Conservation (phyloP, 2,113 vertebrate genomes). For the Colius striatus region DNA sequence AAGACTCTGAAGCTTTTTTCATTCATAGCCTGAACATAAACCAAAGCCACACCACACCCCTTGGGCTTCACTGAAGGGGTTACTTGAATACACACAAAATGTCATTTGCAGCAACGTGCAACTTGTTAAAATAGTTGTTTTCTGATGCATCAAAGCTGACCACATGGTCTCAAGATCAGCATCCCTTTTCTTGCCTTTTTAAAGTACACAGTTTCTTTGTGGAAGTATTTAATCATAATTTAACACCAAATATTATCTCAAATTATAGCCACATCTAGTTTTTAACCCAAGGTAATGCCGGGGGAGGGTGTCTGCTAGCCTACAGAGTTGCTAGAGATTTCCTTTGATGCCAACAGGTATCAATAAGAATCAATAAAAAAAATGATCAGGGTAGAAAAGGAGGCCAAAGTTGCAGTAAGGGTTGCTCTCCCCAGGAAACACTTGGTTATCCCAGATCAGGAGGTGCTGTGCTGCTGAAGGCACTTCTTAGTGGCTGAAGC, state of each 20-base stretch:
- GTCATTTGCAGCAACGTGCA: neutral
- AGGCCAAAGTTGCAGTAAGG: neutral
- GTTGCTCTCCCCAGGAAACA: neutral
- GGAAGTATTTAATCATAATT: neutral
- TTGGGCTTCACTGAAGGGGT: neutral
- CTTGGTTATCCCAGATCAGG: neutral
- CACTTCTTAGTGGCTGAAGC: neutral
- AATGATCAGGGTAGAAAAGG: neutral
- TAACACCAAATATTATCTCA: neutral
- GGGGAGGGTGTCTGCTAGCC: neutral
- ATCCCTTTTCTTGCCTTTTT: neutral
- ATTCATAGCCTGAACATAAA: neutral
- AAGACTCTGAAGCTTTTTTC: neutral
- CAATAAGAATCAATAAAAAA: neutral
- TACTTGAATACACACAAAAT: neutral
- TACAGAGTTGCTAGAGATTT: neutral
- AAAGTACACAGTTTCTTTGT: neutral
- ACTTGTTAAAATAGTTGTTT: neutral
- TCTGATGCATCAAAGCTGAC: neutral
- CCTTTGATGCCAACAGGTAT: neutral
- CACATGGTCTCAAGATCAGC: neutral
- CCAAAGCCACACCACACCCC: neutral
- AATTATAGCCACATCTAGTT: neutral
- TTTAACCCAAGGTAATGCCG: neutral
- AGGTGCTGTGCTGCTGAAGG: slow-evolving; percentile 33